Evolutionary conservation across 2,113 vertebrate species (phyloP).

Genomic region (Sinocyclocheilus rhinocerous): DNA sequence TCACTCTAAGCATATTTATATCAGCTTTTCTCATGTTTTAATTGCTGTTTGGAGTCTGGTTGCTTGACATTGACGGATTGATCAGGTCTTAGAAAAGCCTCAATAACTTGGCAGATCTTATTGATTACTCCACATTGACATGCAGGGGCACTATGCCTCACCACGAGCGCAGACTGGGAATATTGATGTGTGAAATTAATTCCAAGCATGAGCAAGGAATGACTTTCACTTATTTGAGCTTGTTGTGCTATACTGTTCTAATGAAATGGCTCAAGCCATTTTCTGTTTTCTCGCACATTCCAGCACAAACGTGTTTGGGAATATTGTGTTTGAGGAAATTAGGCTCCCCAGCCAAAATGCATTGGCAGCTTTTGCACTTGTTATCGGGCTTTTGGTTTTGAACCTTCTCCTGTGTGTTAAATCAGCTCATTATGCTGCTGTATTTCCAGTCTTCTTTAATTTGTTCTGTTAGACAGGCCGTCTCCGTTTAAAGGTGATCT

Average conservation of each 20-base stretch:
- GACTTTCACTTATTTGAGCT: constrained; percentile 45
- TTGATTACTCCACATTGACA: constrained; percentile 54
- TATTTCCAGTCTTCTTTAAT: constrained; percentile 40
- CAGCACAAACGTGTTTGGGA: not conserved
- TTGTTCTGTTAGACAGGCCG: constrained; percentile 32
- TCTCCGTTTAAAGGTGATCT: constrained; percentile 44
- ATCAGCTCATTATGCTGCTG: constrained; percentile 46
- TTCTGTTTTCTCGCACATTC: not conserved
- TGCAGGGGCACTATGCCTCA: constrained; percentile 46
- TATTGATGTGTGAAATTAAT: constrained; percentile 53
- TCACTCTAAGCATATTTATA: not conserved
- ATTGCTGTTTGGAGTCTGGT: constrained; percentile 43
- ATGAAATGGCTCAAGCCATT: not conserved
- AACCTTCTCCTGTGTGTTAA: constrained; percentile 40
- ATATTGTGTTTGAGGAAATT: constrained; percentile 27
- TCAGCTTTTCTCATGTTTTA: constrained; percentile 42
- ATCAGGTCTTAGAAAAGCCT: constrained; percentile 53
- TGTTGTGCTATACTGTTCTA: not conserved
- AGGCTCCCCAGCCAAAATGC: constrained; percentile 20
- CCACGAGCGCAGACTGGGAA: constrained; percentile 35
- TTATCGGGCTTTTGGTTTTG: constrained; percentile 29
- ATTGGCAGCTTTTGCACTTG: constrained; percentile 23
- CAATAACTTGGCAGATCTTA: constrained; percentile 50
- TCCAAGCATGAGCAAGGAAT: constrained; percentile 35
- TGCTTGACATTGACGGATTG: constrained; percentile 51